Percentiles rank a stretch among this genome's conserved stretches.
Conservation (phyloP, 1,140 invertebrate species). For the Zaprionus camerounensis region DNA sequence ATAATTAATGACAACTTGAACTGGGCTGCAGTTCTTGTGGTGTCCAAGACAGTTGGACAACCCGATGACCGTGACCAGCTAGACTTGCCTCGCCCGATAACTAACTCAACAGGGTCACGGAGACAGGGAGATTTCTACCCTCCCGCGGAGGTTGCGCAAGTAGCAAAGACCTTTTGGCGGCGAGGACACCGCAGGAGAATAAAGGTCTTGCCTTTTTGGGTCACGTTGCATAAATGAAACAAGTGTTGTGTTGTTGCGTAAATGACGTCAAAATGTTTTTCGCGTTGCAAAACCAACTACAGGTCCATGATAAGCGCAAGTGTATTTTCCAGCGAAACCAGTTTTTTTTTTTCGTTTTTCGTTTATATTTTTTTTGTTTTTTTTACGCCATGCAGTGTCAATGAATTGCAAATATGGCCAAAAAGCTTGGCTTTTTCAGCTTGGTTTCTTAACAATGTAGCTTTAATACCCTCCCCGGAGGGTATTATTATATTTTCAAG, state of each 20-base stretch:
- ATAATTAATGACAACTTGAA: conserved; percentile 1
- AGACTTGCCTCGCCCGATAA: neutral
- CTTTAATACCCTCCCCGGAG: conserved; percentile 28
- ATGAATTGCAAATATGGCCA: conserved; percentile 38
- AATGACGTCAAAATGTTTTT: conserved; percentile 32
- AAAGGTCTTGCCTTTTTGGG: conserved; percentile 17
- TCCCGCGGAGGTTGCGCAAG: neutral
- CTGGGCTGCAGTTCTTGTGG: neutral
- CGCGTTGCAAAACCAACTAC: conserved; percentile 42
- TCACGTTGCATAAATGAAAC: conserved; percentile 26
- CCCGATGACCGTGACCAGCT: neutral
- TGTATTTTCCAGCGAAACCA: conserved; percentile 41
- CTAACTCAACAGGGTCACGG: neutral
- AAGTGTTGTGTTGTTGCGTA: neutral
- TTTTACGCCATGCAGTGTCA: conserved; percentile 9
- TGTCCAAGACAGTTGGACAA: neutral
- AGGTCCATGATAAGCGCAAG: conserved; percentile 46
- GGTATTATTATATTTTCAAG: conserved; percentile 5
- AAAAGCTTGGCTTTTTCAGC: conserved; percentile 23
- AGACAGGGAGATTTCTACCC: neutral
- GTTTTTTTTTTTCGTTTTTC: conserved; percentile 18
- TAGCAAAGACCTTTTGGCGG: neutral
- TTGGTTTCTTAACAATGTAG: conserved; percentile 16
- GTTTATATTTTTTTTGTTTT: neutral
- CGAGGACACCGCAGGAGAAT: neutral